Base-by-base conservation (phyloP, 2,888 invertebrate species). In the Mythimna ferrago region DNA sequence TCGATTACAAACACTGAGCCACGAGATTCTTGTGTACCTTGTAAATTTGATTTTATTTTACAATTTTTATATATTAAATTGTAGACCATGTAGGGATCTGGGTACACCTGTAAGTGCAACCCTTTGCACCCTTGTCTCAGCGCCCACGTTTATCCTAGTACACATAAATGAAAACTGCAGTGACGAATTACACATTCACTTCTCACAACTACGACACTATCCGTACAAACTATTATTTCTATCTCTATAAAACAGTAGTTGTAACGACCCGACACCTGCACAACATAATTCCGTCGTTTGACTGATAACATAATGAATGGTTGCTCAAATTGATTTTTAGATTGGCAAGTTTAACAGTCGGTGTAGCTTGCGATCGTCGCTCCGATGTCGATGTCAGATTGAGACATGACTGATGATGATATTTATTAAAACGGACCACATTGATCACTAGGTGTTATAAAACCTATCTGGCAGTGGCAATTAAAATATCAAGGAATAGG, bases 321-420 rank as follows among this genome's bases (percentile, higher is more conserved):
- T 58, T 79, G 21, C 81, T 74, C 56, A 71, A 81, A 81, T 81
- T 79, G 80, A 83, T 68, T 79, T 79, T 74, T 74, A 68, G 81
- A 81, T 81, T 83, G 74, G 80, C 73, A 57, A 74, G 62, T 56
- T 69, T 73, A 82, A 68, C 70, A 56, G 73, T 26, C 32, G 38
- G 21, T 38, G 61, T 65, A 70, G 69, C 35, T 9, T 54, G 53
- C 44, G 38, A 73, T 32, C 54, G 41, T 32, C n/a, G 51, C 48
- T 2, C 38, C n/a, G 51, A 19, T n/a, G 38, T 38, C 61, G n/a
- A 41, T 44, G 78, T 67, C 70, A 51, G 69, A 60, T 57, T 53
- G 10, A n/a, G 44, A 61, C 48, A 56, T 66, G 83, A 74, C 54
- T 73, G 83, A 83, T 83, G 67, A 68, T 74, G 10, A 19, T 63